Base-by-base conservation (phyloP, 2,797 vertebrate genomes). In the Takifugu rubripes region DNA sequence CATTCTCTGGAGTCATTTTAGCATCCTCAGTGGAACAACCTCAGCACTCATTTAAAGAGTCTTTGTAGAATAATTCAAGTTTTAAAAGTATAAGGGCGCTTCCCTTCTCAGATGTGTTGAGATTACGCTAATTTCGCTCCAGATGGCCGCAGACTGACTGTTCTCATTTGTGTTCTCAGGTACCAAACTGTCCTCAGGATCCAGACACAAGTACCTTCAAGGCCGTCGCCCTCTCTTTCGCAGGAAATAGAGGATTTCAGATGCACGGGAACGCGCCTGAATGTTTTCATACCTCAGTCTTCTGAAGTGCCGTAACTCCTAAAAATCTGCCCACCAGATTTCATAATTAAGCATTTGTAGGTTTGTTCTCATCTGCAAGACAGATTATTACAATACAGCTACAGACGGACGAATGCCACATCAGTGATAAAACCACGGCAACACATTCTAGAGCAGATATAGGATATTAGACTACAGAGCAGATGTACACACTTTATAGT, bases 121-220 rank as follows among this genome's bases (percentile, higher is more conserved):
- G 43, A 17, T 44, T n/a, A 17, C 15, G 17, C 43, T 5, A n/a
- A 16, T 8, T 44, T 6, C n/a, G n/a, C 43, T 44, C 15, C 15
- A 10, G 36, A 40, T 40, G 3, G 12, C 36, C 25, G 2, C 16
- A 52, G 29, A 52, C 25, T 59, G 43, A 66, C 59, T 43, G 51
- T 45, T 48, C 12, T 17, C 8, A 31, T 69, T 29, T 64, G 2
- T 81, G 36, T 56, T 3, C 66, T 66, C 74, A 91, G 90, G 87
- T 21, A 63, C 79, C 54, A 89, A 83, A 74, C 56, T 85, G 7
- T 77, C 83, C 3, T 14, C 79, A 0, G 74, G 74, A 61, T 51
- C 84, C 69, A 88, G 89, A 51, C 84, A 77, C 54, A 83, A 74
- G 61, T 73, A 81, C 21, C 47, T 77, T 17, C 83, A 82, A 55